Evolutionary conservation across 2,888 invertebrate genomes (phyloP).

Genomic region (Protophormia terraenovae): DNA sequence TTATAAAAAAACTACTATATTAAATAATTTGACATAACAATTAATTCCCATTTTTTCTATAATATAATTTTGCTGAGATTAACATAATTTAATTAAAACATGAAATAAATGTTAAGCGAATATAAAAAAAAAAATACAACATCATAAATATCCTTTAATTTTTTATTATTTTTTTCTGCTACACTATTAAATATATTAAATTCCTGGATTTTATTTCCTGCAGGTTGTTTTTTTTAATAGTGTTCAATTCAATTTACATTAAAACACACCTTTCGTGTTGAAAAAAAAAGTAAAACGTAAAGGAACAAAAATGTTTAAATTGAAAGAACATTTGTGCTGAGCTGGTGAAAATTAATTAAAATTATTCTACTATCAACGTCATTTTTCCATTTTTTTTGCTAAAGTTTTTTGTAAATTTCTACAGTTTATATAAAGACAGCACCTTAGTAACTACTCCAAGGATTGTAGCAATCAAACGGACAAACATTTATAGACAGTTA

Average conservation of each 20-base stretch:
- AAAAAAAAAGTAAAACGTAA: conserved; percentile 12
- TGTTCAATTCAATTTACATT: conserved; percentile 48
- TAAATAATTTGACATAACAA: conserved; percentile 34
- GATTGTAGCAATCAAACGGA: not conserved
- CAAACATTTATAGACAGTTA: not conserved
- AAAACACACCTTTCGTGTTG: conserved; percentile 52
- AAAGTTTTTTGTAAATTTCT: not conserved
- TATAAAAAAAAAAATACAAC: not conserved
- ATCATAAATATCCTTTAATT: not conserved
- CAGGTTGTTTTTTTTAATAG: not conserved
- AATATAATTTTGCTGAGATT: conserved; percentile 39
- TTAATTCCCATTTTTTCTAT: conserved; percentile 9
- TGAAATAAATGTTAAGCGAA: conserved; percentile 26
- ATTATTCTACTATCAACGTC: conserved; percentile 70
- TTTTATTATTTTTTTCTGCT: not conserved
- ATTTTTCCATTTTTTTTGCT: not conserved
- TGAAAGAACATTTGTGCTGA: conserved; percentile 74
- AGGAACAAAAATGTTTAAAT: conserved; percentile 34
- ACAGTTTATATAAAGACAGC: conserved; percentile 21
- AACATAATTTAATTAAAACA: conserved; percentile 64
- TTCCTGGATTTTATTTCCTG: conserved; percentile 29
- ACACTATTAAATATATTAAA: conserved; percentile 39
- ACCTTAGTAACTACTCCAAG: conserved; percentile 41
- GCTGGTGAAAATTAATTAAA: conserved; percentile 81
- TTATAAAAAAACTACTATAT: not conserved